These are phyloP conservation scores for Lophius piscatorius DNA, from an alignment of 2,113 vertebrate genomes.

Conservation along the genomic window DNA sequence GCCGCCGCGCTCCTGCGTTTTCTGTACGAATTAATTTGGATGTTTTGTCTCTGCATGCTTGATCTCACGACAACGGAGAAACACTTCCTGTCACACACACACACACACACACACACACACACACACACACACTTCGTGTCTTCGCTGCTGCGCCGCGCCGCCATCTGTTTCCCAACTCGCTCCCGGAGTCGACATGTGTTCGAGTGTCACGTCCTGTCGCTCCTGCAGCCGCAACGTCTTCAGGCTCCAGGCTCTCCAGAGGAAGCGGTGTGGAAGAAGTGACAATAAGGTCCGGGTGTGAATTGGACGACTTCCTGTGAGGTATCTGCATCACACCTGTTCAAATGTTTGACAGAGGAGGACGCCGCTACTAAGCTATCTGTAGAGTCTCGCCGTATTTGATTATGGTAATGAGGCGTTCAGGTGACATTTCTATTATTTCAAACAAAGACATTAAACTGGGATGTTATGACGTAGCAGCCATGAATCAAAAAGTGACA, in stretches of 20 bases:
- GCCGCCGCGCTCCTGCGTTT: slow-evolving; percentile 6
- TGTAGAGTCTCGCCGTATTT: too few species aligned
- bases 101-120: neutral
- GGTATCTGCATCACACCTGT: slow-evolving; percentile 4
- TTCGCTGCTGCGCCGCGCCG: slow-evolving; percentile 24
- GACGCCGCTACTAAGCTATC: too few species aligned
- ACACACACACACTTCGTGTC: neutral
- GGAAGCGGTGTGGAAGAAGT: neutral
- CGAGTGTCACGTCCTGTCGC: slow-evolving; percentile 43
- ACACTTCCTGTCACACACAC: neutral
- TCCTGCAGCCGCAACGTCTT: slow-evolving; percentile 16
- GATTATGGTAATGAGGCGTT: too few species aligned
- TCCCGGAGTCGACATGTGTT: slow-evolving; percentile 49
- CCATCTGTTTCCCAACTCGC: slow-evolving; percentile 44
- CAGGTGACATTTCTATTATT: too few species aligned
- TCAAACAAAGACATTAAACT: too few species aligned
- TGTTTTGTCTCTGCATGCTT: slow-evolving; percentile 29
- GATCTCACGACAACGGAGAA: slow-evolving; percentile 8
- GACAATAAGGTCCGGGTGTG: slow-evolving; percentile 1
- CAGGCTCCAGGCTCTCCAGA: neutral
- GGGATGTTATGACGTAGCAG: too few species aligned
- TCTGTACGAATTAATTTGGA: slow-evolving; percentile 3
- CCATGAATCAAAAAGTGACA: too few species aligned
- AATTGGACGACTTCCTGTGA: slow-evolving; percentile 10
- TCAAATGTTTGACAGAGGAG: neutral